These are phyloP conservation scores for Ageneiosus marmoratus DNA, from an alignment of 2,113 vertebrate species.

Conservation along the genomic window DNA sequence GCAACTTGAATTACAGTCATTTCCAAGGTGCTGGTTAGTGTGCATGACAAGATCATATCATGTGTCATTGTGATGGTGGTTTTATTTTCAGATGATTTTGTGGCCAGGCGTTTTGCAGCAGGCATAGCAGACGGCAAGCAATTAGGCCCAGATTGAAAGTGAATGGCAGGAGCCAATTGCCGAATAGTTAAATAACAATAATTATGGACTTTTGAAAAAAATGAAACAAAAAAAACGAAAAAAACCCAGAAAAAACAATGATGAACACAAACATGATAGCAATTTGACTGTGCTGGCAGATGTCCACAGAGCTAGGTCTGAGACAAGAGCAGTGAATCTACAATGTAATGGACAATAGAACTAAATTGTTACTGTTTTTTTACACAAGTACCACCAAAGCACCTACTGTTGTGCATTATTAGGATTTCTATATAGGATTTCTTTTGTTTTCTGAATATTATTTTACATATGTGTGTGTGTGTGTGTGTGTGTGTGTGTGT, in stretches of 20 bases:
- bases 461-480: neutral
- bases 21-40: constrained; percentile 73
- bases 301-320: no score
- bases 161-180: constrained; percentile 35
- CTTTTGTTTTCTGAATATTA: neutral
- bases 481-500: no score
- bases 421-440: neutral
- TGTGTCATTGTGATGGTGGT: constrained; percentile 66
- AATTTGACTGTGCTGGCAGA: neutral
- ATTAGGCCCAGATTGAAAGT: constrained; percentile 42
- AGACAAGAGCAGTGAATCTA: neutral
- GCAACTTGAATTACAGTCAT: constrained; percentile 85
- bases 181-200: constrained; percentile 30
- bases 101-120: constrained; percentile 23
- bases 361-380: constrained; percentile 3
- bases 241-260: no score
- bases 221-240: no score
- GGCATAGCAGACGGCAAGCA: constrained; percentile 45
- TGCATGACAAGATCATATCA: constrained; percentile 71
- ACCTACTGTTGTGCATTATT: neutral
- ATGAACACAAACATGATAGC: constrained; percentile 23
- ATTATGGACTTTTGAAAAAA: constrained; percentile 7
- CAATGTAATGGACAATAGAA: neutral
- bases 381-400: neutral
- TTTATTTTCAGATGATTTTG: constrained; percentile 27